Base-by-base conservation (phyloP, 1,140 invertebrate species). In the Physella acuta region DNA sequence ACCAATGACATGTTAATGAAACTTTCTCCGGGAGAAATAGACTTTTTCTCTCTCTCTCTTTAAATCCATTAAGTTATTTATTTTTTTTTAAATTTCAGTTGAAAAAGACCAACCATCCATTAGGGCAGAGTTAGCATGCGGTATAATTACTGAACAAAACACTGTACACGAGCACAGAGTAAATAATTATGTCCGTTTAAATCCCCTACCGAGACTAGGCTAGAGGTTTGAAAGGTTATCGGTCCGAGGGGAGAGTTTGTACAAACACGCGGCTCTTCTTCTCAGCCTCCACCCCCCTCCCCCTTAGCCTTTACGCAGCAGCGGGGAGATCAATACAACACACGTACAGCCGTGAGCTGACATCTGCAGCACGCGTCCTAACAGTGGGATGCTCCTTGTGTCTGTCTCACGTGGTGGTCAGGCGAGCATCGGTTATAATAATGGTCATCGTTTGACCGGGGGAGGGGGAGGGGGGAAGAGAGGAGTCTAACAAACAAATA, bases 301-400 rank as follows among this genome's bases (percentile, higher is more conserved):
- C 28, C 24, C 20, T 30, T 55, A 55, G 5, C 44, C 44, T 33
- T 24, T 17, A 64, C 3, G 39, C 20, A 30, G 62, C n/a, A 24
- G 34, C 28, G 2, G 28, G 30, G 30, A 64, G 62, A 64, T 64
- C 62, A 64, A 64, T 64, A 64, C 49, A 28, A 64, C 49, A 63
- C 62, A 64, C 62, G 49, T 64, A 33, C 26, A 52, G 4, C 39
- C 28, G 44, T 64, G 3, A n/a, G 28, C 39, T 26, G 60, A 33
- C 34, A 26, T 39, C 60, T 33, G 62, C 62, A 64, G 62, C 62
- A 64, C 62, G 62, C 49, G 44, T 30, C 11, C 28, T 2, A 24
- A 64, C 62, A 14, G 44, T 52, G 33, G 62, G 62, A 64, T 64
- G 62, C 16, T 62, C 60, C 60, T 30, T 44, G 36, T 62, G 30